Base-by-base conservation (phyloP, 1,140 invertebrate species). In the Lepidotrigona ventralis region DNA sequence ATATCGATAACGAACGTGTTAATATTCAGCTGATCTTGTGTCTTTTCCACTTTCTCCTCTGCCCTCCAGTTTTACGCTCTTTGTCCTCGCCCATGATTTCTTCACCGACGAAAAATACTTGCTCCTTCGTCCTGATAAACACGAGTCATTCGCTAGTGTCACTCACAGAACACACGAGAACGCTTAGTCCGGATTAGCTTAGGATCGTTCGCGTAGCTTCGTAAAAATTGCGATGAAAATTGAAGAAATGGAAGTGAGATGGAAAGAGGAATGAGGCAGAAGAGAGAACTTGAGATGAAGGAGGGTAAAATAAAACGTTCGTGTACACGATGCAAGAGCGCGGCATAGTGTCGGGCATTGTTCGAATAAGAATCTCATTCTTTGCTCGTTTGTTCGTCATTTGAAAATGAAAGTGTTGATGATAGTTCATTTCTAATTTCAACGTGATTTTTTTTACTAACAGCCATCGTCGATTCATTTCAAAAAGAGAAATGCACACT, bases 91-190 rank as follows among this genome's bases (percentile, higher is more conserved):
- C 8, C 69, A 2, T 39, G 5, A 64, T 19, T 23, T 29, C 21
- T 3, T 26, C 17, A 64, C 3, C 39, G 39, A 33, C 33, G 33
- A 33, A 33, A 0, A 46, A 46, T n/a, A 46, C 39, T 39, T 39
- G 4, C 2, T n/a, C 26, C 29, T 33, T 11, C 58, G 29, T 79
- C 12, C 54, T 14, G 8, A 19, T 74, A 53, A 74, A 81, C 56
- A 54, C 46, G 70, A 53, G 39, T 54, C 58, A 54, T 72, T 33
- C 76, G 15, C 64, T 60, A 39, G 68, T 56, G 64, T 76, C 74
- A 6, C 66, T 78, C 26, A 11, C 17, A 9, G 26, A 29, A 29
- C 33, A 68, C 29, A n/a, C 2, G 56, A 39, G 26, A 33, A n/a
- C 63, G 21, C 21, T 33, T 33, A 33, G 76, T 54, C 29, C 11